Base-by-base conservation (phyloP, 2,113 vertebrate genomes). In the Sinocyclocheilus anophthalmus region DNA sequence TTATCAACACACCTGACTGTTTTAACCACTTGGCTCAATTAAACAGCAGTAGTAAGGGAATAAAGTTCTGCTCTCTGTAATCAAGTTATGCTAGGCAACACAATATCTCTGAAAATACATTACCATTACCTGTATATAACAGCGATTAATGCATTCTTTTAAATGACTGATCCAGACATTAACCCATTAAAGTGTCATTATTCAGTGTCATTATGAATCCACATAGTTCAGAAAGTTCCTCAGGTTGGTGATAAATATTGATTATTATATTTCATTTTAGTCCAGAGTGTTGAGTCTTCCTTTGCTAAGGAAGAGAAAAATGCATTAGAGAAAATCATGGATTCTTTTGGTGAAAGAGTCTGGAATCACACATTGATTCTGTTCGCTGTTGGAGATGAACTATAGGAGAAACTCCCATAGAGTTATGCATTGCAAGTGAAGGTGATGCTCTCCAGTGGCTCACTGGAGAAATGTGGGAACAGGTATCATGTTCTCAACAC, bases 351-450 rank as follows among this genome's bases (percentile, higher is more conserved):
- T 80, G 22, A 63, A 80, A 61, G 3, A 4, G 12, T 63, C 33
- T 80, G 78, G 78, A 80, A 63, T 45, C 22, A 80, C 12, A 63
- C 12, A 0, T 37, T 80, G 57, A 57, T 80, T 3, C 3, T 80
- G 33, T 80, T 80, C 0, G 2, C 55, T 42, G 78, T 42, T 80
- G 37, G 7, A 80, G 57, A 80, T 42, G 33, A 80, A 59, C 33
- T 48, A 45, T n/a, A 16, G 78, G 6, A 42, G 77, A 80, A 5
- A 63, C 77, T 42, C 77, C 77, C 0, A 63, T 80, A 37, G 57
- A 80, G 77, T 42, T 80, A 57, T 80, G 16, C 57, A 80, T 80
- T 42, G 77, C 77, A 61, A 80, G 77, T 63, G 77, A 80, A 63
- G 77, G 57, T 16, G 77, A 80, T 3, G 12, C 57, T 24, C 20